A percentile compares a stretch with the other conserved stretches of the same genome.
phyloP scores from a whole-genome alignment of 1,140 invertebrate genomes.

The Leptopilina clavipes region DNA sequence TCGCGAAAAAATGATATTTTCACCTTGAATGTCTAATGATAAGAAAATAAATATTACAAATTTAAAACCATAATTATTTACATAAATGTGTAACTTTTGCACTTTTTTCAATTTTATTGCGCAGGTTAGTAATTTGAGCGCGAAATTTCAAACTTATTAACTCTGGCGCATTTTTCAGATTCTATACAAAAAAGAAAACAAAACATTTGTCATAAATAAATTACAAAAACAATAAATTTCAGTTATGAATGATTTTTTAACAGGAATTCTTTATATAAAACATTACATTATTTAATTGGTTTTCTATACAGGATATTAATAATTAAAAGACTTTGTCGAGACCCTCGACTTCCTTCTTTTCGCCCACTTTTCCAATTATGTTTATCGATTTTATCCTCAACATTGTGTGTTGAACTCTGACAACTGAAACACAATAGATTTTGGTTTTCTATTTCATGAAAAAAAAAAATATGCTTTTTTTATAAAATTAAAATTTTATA shows the following conservation, averaged over 20 bases:
- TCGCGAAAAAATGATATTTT: not conserved
- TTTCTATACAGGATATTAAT: slow-evolving; percentile 18
- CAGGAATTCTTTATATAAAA: slow-evolving; percentile 13
- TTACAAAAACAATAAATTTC: not conserved
- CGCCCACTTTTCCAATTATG: slow-evolving; percentile 71
- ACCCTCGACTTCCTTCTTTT: slow-evolving; percentile 72
- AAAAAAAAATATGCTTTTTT: too few relatives aligned
- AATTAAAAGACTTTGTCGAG: slow-evolving; percentile 67
- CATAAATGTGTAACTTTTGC: too few relatives aligned
- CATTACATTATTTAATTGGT: slow-evolving; percentile 20
- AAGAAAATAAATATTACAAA: too few relatives aligned
- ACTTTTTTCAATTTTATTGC: too few relatives aligned
- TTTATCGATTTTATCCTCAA: slow-evolving; percentile 84
- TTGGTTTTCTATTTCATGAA: too few relatives aligned
- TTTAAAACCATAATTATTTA: too few relatives aligned
- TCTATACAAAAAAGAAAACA: too few relatives aligned
- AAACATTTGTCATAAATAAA: too few relatives aligned
- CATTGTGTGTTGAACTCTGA: slow-evolving; percentile 81
- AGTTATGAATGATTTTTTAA: not conserved
- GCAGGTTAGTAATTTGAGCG: too few relatives aligned
- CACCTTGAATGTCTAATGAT: not conserved
- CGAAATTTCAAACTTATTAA: too few relatives aligned
- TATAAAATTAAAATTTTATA: too few relatives aligned
- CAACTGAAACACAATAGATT: slow-evolving; percentile 78
- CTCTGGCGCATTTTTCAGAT: too few relatives aligned